Base-by-base conservation (phyloP, 2,113 vertebrate genomes). In the Aphelocoma coerulescens region DNA sequence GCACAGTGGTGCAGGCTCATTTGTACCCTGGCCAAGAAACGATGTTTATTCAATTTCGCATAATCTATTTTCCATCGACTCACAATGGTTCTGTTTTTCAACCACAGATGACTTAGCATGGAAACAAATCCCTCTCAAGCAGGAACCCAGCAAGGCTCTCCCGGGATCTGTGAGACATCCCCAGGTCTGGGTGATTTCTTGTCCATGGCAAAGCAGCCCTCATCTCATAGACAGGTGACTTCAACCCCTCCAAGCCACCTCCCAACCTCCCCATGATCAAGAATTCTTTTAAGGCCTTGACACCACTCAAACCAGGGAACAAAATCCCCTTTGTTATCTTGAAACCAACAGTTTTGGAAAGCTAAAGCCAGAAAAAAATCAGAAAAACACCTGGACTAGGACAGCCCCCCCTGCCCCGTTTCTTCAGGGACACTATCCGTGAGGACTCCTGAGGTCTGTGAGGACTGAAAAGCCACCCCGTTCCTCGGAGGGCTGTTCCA, bases 61-160 rank as follows among this genome's bases (percentile, higher is more conserved):
- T 83, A 91, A 94, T 97, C 97, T 92, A 91, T 95, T 97, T 95
- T 95, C 95, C 93, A 96, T 92, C 71, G 76, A 87, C 94, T 90
- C 72, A 91, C 90, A 91, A 96, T 91, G 88, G 94, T 89, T 95
- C 88, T 93, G 97, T 73, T 94, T 96, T 94, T 91, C 81, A 89
- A 44, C 91, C 91, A 63, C 71, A 52, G 91, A 95, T 96, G 95
- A 96, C 91, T 89, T 84, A 91, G 95, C 89, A 93, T 39, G 33
- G 86, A 89, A 89, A 92, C 27, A 52, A 80, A 72, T 43, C 72
- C 66, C 55, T 66, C 39, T 69, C 54, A 49, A 92, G 51, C 76
- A 88, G 65, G 85, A 85, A 49, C 78, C 28, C 62, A 39, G 75
- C 33, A 46, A 73, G 79, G 52, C 39, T 86, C 59, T 76, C 90